phyloP scores from a whole-genome alignment of 2,888 invertebrate species.

The Opisthograptis luteolata region DNA sequence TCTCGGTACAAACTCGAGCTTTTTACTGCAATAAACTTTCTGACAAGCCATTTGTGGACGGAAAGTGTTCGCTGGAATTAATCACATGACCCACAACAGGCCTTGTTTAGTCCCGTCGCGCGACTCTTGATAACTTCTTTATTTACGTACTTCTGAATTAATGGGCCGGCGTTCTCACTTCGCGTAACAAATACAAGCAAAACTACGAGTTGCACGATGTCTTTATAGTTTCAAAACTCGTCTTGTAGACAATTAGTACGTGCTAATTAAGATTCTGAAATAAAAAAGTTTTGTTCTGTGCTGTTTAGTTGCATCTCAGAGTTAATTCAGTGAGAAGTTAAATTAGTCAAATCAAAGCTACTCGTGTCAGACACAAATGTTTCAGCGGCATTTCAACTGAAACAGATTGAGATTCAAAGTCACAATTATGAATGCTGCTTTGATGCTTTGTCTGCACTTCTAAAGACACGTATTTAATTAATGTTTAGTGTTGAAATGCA shows the following conservation, averaged over 20 bases:
- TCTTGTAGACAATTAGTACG: conserved; percentile 51
- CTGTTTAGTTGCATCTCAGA: conserved; percentile 57
- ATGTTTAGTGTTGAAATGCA: conserved; percentile 36
- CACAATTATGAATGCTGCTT: conserved; percentile 46
- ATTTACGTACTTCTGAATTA: conserved; percentile 52
- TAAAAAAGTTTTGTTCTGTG: conserved; percentile 67
- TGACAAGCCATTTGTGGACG: conserved; percentile 77
- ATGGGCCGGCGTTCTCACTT: conserved; percentile 40
- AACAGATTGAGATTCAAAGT: conserved; percentile 48
- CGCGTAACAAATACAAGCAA: conserved; percentile 38
- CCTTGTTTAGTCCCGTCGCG: conserved; percentile 56
- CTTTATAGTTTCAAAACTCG: conserved; percentile 46
- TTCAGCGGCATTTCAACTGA: conserved; percentile 46
- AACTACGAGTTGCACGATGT: conserved; percentile 37
- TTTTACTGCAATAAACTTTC: conserved; percentile 81
- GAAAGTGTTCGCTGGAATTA: conserved; percentile 75
- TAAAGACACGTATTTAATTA: conserved; percentile 56
- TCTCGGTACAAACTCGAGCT: conserved; percentile 68
- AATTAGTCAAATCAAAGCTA: conserved; percentile 70
- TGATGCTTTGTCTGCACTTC: conserved; percentile 48
- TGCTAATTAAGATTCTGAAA: conserved; percentile 63
- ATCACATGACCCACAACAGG: conserved; percentile 69
- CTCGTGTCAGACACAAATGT: conserved; percentile 60
- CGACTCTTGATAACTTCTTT: conserved; percentile 66
- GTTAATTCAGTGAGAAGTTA: conserved; percentile 65